Percentiles rank a stretch among this genome's conserved stretches.
Conservation (phyloP, 2,797 vertebrate species). For the Ptychadena robeensis region DNA sequence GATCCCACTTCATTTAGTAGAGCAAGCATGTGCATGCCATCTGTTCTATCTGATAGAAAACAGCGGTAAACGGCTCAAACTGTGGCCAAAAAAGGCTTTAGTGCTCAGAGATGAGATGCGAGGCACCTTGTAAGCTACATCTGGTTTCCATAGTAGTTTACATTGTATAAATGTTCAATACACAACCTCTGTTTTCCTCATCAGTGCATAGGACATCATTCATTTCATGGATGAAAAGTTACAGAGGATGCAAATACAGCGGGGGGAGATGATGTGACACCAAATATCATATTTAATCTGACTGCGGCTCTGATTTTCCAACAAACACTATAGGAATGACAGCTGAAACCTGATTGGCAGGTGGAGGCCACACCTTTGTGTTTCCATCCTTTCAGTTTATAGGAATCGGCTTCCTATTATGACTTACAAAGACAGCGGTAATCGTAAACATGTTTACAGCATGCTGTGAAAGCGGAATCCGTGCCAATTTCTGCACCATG, state of each 20-base stretch:
- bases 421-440: too few relatives aligned
- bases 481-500: too few relatives aligned
- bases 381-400: too few relatives aligned
- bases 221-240: conserved; percentile 22
- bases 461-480: too few relatives aligned
- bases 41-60: conserved; percentile 86
- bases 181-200: conserved; percentile 67
- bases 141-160: conserved; percentile 76
- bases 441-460: too few relatives aligned
- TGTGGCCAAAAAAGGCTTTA: conserved; percentile 80
- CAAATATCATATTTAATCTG: neutral
- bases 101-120: conserved; percentile 80
- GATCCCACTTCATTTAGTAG: conserved; percentile 78
- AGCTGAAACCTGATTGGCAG: neutral
- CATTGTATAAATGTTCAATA: conserved; percentile 71
- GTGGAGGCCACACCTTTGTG: neutral
- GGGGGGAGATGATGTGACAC: neutral
- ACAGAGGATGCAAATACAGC: neutral
- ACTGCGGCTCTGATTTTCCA: neutral
- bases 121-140: conserved; percentile 79
- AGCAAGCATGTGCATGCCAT: conserved; percentile 88
- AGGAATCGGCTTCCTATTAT: too few relatives aligned
- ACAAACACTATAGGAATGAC: neutral
- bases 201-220: conserved; percentile 36
- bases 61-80: conserved; percentile 81